Percentiles rank a stretch among this genome's conserved stretches.
These are phyloP conservation scores for Staurois parvus DNA, from an alignment of 2,797 vertebrate species.

Conservation along the genomic window DNA sequence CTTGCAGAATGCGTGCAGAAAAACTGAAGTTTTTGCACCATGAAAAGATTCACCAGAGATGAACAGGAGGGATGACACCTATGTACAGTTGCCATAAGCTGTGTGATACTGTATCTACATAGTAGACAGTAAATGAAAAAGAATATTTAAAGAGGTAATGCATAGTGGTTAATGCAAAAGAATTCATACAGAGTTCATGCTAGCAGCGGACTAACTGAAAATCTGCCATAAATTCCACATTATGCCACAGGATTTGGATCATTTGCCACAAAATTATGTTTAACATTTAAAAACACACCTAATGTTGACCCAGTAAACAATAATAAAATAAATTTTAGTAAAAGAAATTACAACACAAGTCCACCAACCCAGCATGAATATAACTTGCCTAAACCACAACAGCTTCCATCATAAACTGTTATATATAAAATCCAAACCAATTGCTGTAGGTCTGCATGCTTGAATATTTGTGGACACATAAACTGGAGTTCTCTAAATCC, in stretches of 20 bases:
- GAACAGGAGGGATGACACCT: no score
- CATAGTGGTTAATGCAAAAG: neutral
- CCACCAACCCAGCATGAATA: neutral
- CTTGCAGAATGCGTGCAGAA: no score
- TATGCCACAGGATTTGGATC: neutral
- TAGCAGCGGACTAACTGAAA: neutral
- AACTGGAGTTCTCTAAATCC: neutral
- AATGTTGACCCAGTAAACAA: neutral
- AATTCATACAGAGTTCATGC: neutral
- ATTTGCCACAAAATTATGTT: neutral
- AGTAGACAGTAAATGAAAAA: neutral
- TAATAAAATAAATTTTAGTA: neutral
- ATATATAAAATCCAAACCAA: neutral
- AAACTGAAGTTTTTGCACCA: no score
- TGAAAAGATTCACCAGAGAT: no score
- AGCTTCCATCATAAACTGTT: constrained; percentile 3
- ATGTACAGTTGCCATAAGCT: neutral
- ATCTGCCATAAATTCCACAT: neutral
- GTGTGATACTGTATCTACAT: neutral
- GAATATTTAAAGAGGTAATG: neutral
- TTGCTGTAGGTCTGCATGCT: constrained; percentile 12
- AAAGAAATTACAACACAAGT: neutral
- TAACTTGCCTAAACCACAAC: neutral
- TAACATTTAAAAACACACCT: neutral
- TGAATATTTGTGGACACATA: constrained; percentile 4